Conservation (phyloP, 2,113 vertebrate genomes). For the Prunella fulvescens region DNA sequence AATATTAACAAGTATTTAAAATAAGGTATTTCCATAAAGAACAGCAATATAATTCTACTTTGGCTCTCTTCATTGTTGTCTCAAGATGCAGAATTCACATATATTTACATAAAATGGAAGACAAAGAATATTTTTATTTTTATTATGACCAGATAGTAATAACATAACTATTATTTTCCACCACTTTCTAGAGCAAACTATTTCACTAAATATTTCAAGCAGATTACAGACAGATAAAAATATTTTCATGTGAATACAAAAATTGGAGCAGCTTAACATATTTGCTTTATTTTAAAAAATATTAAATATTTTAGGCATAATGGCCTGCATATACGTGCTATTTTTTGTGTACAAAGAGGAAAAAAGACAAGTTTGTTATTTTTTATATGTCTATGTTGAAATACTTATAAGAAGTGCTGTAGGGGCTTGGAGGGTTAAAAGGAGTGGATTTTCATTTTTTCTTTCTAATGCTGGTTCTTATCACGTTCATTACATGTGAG, state of each 20-base stretch:
- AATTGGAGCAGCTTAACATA: neutral
- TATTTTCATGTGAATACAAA: neutral
- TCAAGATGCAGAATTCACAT: neutral
- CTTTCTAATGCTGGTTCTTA: neutral
- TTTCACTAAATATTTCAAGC: neutral
- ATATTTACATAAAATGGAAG: neutral
- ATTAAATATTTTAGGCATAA: neutral
- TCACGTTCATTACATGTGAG: neutral
- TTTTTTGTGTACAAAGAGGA: neutral
- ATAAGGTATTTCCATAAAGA: neutral
- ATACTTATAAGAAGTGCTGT: neutral
- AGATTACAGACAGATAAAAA: neutral
- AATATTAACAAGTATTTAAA: neutral
- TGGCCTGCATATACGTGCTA: neutral
- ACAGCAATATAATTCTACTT: neutral
- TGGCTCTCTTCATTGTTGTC: neutral
- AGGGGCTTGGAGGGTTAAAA: rapidly evolving
- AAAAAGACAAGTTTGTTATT: neutral
- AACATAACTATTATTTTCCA: neutral
- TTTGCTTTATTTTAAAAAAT: neutral
- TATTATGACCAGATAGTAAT: neutral
- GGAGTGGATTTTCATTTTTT: neutral
- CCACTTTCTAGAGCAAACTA: neutral
- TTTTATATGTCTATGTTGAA: neutral
- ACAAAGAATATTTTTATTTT: neutral